These are phyloP conservation scores for Hyperopisus bebe DNA, from an alignment of 2,113 vertebrate species.

Conservation along the genomic window DNA sequence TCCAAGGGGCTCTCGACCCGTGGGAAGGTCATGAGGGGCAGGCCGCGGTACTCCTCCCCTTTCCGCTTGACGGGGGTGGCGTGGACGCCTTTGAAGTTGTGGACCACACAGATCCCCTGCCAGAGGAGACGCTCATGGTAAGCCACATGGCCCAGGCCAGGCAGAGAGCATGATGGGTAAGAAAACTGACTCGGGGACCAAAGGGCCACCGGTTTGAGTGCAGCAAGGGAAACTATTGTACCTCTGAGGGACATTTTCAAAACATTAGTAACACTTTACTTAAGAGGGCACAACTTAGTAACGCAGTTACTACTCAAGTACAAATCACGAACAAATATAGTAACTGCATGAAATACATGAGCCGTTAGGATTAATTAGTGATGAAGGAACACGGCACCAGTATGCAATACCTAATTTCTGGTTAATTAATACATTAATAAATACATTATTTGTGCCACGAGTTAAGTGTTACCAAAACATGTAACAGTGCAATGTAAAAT, in stretches of 20 bases:
- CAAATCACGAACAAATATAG: background rate
- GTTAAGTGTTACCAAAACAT: background rate
- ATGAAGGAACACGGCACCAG: background rate
- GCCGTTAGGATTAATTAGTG: background rate
- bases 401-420: background rate
- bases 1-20: slow-evolving; percentile 94
- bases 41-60: slow-evolving; percentile 80
- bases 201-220: background rate
- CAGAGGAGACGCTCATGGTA: background rate
- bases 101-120: slow-evolving; percentile 91
- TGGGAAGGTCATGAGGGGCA: slow-evolving; percentile 93
- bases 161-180: background rate
- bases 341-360: background rate
- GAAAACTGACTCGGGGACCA: background rate
- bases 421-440: background rate
- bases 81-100: slow-evolving; percentile 89
- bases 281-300: background rate
- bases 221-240: background rate
- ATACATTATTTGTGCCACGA: background rate
- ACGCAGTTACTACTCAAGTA: background rate
- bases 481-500: background rate
- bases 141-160: background rate
- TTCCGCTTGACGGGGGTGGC: slow-evolving; percentile 75
- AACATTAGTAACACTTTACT: background rate
- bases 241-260: background rate